Conservation (phyloP, 2,888 invertebrate species). For the Prosapia bicincta region DNA sequence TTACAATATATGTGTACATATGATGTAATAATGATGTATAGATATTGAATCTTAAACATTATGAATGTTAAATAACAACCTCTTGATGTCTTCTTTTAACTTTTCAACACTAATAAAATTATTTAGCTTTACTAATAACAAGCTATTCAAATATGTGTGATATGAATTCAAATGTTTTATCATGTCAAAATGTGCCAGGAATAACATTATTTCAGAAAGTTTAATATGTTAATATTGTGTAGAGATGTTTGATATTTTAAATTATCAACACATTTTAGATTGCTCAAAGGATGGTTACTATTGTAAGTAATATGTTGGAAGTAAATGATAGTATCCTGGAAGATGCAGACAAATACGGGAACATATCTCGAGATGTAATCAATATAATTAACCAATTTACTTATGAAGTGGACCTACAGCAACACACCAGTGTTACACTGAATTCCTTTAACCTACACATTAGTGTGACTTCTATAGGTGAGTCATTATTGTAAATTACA, state of each 20-base stretch:
- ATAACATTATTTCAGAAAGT: too few relatives aligned
- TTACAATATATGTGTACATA: too few relatives aligned
- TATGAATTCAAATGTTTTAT: too few relatives aligned
- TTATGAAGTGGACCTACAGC: slow-evolving; percentile 9
- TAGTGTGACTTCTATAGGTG: slow-evolving; percentile 1
- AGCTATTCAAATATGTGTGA: too few relatives aligned
- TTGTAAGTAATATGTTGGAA: slow-evolving; percentile 24
- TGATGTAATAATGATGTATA: too few relatives aligned
- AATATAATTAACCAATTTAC: slow-evolving; percentile 20
- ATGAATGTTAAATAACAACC: too few relatives aligned
- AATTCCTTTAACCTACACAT: slow-evolving; percentile 13
- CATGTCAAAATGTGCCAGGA: too few relatives aligned
- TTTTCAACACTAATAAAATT: too few relatives aligned
- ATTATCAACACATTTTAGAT: slow-evolving; percentile 14
- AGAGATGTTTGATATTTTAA: too few relatives aligned
- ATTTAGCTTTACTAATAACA: too few relatives aligned
- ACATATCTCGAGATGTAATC: slow-evolving; percentile 8
- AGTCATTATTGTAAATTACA: background rate
- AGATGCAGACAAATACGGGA: slow-evolving; percentile 14
- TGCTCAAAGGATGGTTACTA: slow-evolving; percentile 17
- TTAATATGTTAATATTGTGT: background rate
- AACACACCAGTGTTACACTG: background rate
- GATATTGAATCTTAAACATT: too few relatives aligned
- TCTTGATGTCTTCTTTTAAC: too few relatives aligned
- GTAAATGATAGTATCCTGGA: slow-evolving; percentile 16